Conservation (phyloP, 2,113 vertebrate genomes). For the Entelurus aequoreus region DNA sequence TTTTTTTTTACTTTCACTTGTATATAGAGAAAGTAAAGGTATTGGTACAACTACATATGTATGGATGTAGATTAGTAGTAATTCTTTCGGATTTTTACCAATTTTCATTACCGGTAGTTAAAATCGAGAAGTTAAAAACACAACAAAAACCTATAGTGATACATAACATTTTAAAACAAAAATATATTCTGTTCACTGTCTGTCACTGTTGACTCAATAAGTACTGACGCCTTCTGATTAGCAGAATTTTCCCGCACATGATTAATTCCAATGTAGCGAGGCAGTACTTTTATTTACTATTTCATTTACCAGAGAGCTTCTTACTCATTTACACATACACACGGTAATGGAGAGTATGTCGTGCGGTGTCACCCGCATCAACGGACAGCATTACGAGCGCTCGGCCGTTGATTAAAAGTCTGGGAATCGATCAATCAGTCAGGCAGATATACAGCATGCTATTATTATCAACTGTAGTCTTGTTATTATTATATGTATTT, state of each 20-base stretch:
- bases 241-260: slow-evolving; percentile 24
- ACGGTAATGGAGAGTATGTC: slow-evolving; percentile 36
- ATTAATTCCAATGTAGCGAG: slow-evolving; percentile 37
- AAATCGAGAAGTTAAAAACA: too few relatives aligned
- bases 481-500: too few relatives aligned
- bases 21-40: too few relatives aligned
- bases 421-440: slow-evolving; percentile 16
- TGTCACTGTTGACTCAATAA: too few relatives aligned
- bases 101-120: too few relatives aligned
- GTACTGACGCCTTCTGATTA: not conserved
- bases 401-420: slow-evolving; percentile 56
- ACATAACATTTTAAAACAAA: not conserved
- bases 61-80: too few relatives aligned
- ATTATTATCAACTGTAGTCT: not conserved
- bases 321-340: slow-evolving; percentile 12
- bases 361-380: slow-evolving; percentile 36
- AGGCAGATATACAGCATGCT: not conserved
- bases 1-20: too few relatives aligned
- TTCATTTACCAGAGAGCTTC: slow-evolving; percentile 61
- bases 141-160: too few relatives aligned
- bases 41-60: too few relatives aligned
- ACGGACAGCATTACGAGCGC: slow-evolving; percentile 57
- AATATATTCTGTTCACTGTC: not conserved
- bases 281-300: slow-evolving; percentile 29
- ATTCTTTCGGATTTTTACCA: too few relatives aligned